These are phyloP conservation scores for Ahaetulla prasina DNA, from an alignment of 2,113 vertebrate species.

Conservation along the genomic window DNA sequence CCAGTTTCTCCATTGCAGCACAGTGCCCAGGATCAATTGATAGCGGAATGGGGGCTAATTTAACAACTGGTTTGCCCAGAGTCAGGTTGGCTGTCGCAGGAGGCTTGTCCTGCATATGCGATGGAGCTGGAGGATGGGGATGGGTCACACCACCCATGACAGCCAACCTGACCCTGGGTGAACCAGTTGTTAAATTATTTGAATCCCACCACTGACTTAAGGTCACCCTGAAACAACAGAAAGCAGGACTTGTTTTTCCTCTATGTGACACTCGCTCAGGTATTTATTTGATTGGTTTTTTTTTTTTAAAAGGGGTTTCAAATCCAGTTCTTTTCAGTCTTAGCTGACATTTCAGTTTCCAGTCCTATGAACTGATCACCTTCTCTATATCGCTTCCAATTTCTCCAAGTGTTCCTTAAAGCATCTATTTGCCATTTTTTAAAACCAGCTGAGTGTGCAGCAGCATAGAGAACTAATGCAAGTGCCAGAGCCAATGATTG, in stretches of 20 bases:
- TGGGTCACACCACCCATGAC: too few species aligned
- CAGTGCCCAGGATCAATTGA: too few species aligned
- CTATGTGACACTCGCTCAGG: background rate
- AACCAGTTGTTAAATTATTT: too few species aligned
- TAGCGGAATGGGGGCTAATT: too few species aligned
- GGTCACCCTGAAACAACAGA: background rate
- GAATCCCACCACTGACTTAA: background rate
- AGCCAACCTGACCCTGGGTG: too few species aligned
- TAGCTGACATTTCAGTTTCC: background rate
- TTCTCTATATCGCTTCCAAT: background rate
- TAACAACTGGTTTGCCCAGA: too few species aligned
- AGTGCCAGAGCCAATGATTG: background rate
- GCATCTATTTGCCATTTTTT: background rate
- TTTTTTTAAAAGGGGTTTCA: background rate
- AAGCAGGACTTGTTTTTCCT: background rate
- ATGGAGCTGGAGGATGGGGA: too few species aligned
- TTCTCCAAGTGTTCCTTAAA: background rate
- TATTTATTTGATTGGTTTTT: background rate
- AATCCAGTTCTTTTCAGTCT: background rate
- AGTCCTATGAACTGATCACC: background rate
- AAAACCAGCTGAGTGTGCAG: background rate
- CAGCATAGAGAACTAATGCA: background rate
- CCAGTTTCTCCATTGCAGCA: too few species aligned
- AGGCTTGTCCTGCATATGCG: too few species aligned
- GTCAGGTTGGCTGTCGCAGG: too few species aligned